Base-by-base conservation (phyloP, 2,113 vertebrate species). In the Pachypanchax playfairii region DNA sequence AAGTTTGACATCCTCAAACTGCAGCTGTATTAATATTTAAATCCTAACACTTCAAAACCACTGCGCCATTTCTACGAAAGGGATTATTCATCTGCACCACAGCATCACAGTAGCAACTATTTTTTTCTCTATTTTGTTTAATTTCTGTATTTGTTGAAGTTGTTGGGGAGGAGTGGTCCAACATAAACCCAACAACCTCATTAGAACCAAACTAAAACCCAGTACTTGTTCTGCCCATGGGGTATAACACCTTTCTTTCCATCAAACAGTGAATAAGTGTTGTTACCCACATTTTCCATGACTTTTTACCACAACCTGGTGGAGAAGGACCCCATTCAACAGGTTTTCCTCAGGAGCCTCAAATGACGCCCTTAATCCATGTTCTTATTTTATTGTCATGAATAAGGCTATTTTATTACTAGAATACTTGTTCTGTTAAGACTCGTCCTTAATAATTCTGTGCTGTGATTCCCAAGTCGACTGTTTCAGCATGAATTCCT, bases 221-320 rank as follows among this genome's bases (percentile, higher is more conserved):
- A 85, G 87, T 86, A 80, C 67, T 67, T 49, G 54, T 61, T 67
- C 72, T 62, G 65, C 75, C 70, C 58, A 69, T 20, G 1, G 87
- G 80, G 54, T 79, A 76, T 61, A 85, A 85, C 80, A 84, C 87
- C 87, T 87, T 85, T 66, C 66, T 75, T 75, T 77, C 80, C 83
- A 85, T 84, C 75, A 78, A 67, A 53, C 63, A 65, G 65, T 24
- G 20, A 83, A 75, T 68, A 57, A 67, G 62, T 67, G 65, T 66
- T 71, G 55, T 73, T 79, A 73, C 39, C 63, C 72, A 28, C 53
- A 64, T 39, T 81, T 83, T 77, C 70, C 70, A 69, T 77, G 55
- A 43, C 65, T 72, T 65, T 80, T 24, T 22, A 53, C 11, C 50
- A 71, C 12, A 26, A 60, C 47, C 58, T 36, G 58, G 64, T 47